These are phyloP conservation scores for Nibea coibor DNA, from an alignment of 2,113 vertebrate species.

Conservation along the genomic window DNA sequence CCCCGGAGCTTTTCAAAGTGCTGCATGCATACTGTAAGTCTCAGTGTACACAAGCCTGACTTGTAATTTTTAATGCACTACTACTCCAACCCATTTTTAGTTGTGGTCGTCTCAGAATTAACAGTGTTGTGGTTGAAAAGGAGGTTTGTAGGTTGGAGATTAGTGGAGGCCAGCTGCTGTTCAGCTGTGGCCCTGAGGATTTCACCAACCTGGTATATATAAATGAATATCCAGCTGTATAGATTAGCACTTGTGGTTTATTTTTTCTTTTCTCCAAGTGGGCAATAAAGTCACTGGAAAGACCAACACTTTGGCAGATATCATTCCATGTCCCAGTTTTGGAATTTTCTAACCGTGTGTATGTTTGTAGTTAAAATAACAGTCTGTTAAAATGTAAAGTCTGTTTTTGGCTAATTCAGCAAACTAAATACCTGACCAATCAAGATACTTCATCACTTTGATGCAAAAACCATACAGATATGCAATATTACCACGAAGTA, in stretches of 20 bases:
- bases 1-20: constrained; percentile 1
- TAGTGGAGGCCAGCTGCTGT: constrained; percentile 75
- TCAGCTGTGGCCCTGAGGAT: constrained; percentile 62
- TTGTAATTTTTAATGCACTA: constrained; percentile 20
- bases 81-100: constrained; percentile 29
- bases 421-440: not conserved
- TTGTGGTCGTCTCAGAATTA: constrained; percentile 47
- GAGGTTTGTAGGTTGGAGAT: constrained; percentile 81
- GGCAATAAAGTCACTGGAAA: constrained; percentile 2
- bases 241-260: constrained; percentile 14
- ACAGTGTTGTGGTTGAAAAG: constrained; percentile 61
- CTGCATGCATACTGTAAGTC: not conserved
- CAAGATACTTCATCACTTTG: not conserved
- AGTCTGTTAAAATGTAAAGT: too few relatives aligned
- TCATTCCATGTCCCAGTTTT: constrained; percentile 2
- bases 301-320: not conserved
- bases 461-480: not conserved
- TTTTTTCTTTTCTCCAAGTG: constrained; percentile 5
- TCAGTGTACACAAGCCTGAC: not conserved
- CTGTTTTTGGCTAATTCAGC: not conserved
- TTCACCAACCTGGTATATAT: constrained; percentile 58
- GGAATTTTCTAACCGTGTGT: too few relatives aligned
- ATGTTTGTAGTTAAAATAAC: not conserved
- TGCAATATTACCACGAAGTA: not conserved
- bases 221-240: constrained; percentile 51